Evolutionary conservation across 1,140 invertebrate genomes (phyloP).

Genomic region (Araneus ventricosus): DNA sequence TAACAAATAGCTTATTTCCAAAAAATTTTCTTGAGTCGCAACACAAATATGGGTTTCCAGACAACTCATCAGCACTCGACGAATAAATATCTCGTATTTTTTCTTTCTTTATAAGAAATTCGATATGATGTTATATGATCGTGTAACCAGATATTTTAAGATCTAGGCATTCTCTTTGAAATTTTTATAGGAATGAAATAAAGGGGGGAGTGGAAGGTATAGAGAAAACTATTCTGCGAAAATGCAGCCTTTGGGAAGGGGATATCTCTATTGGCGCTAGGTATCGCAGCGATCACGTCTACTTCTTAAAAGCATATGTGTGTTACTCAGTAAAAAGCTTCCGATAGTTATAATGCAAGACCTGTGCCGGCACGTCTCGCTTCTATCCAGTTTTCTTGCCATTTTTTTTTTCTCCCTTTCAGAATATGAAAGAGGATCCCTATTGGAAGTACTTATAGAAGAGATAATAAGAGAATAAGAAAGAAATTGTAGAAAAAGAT

Average conservation of each 20-base stretch:
- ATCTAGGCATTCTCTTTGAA: neutral
- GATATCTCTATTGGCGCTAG: neutral
- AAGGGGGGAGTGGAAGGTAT: neutral
- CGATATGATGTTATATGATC: neutral
- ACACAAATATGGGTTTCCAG: no score
- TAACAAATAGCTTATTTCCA: no score
- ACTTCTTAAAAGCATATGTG: slow-evolving; percentile 3
- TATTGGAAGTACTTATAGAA: neutral
- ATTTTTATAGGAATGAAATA: neutral
- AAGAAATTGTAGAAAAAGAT: no score
- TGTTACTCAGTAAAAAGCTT: neutral
- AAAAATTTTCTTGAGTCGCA: no score
- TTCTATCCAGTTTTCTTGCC: neutral
- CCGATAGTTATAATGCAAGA: neutral
- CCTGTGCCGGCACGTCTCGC: neutral
- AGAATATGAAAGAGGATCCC: neutral
- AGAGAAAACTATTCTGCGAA: no score
- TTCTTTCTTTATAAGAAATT: no score
- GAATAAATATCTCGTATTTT: no score
- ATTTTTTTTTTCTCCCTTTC: no score
- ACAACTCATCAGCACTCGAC: no score
- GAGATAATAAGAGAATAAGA: neutral
- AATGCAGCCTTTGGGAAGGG: neutral
- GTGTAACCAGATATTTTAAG: neutral
- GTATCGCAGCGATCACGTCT: neutral